phyloP scores from a whole-genome alignment of 2,797 vertebrate genomes.

The Allobates femoralis region DNA sequence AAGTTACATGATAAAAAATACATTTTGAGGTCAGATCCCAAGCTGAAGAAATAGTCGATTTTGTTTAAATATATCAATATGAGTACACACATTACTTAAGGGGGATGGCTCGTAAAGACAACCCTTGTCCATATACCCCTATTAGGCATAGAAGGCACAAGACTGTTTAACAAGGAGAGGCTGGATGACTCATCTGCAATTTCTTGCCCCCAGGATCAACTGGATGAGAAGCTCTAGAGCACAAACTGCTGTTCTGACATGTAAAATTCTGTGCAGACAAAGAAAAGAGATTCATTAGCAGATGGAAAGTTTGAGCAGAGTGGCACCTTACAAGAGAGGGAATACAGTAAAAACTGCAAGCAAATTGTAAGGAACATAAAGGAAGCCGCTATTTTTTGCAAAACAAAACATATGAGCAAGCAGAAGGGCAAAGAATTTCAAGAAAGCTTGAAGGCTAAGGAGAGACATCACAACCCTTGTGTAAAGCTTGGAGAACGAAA shows the following conservation, averaged over 20 bases:
- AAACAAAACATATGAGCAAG: conserved; percentile 1
- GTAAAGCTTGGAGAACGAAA: conserved; percentile 17
- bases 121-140: too few relatives aligned
- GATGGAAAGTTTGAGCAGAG: too few relatives aligned
- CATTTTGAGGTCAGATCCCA: too few relatives aligned
- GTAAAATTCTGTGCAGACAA: background rate
- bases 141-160: background rate
- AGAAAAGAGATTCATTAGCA: too few relatives aligned
- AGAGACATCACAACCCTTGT: conserved; percentile 30
- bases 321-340: background rate
- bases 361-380: background rate
- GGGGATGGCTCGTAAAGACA: too few relatives aligned
- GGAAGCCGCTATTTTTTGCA: background rate
- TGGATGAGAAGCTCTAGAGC: background rate
- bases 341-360: background rate
- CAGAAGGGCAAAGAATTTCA: conserved; percentile 22
- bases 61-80: too few relatives aligned
- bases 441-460: conserved; percentile 6
- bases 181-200: background rate
- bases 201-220: background rate
- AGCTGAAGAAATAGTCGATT: too few relatives aligned
- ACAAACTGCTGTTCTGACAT: too few relatives aligned
- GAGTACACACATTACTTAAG: too few relatives aligned
- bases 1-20: too few relatives aligned
- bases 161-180: background rate